A percentile compares a stretch with the other conserved stretches of the same genome.
Conservation (phyloP, 2,797 vertebrate genomes). For the Strix occidentalis region DNA sequence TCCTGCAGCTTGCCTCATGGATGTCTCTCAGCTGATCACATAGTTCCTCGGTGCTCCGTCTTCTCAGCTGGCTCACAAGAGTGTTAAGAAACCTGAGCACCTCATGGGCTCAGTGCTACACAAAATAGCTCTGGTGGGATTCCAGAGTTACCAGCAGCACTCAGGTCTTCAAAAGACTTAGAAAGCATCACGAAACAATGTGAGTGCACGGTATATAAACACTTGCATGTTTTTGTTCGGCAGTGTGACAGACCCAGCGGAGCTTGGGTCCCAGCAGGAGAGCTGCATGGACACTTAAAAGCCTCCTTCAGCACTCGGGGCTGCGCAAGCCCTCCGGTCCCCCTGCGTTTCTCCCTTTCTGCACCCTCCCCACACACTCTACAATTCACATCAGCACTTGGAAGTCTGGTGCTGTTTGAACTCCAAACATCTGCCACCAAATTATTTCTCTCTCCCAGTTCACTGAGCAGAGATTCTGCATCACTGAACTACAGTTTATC, state of each 20-base stretch:
- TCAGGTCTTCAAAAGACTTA: not conserved
- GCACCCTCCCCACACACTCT: not conserved
- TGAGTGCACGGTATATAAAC: not conserved
- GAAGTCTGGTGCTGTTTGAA: not conserved
- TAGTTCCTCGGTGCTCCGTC: not conserved
- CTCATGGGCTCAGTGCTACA: not conserved
- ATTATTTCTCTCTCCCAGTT: conserved; percentile 23
- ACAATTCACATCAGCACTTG: conserved; percentile 1
- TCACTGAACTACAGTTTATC: conserved; percentile 10
- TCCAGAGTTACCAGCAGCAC: not conserved
- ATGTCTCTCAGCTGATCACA: fast-evolving
- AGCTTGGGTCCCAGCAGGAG: not conserved
- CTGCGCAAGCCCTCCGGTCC: not conserved
- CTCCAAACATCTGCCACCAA: conserved; percentile 40
- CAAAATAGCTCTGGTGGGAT: not conserved
- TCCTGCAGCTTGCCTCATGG: not conserved
- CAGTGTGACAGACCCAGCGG: not conserved
- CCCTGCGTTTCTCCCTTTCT: not conserved
- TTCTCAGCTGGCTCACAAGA: not conserved
- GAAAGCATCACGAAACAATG: not conserved
- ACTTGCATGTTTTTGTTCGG: not conserved
- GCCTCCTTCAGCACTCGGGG: not conserved
- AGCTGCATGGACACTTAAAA: not conserved
- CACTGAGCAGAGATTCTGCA: conserved; percentile 1
- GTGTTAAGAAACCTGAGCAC: not conserved